A percentile compares a stretch with the other conserved stretches of the same genome.
Evolutionary conservation across 2,113 vertebrate genomes (phyloP).

Genomic region (Piaya cayana): DNA sequence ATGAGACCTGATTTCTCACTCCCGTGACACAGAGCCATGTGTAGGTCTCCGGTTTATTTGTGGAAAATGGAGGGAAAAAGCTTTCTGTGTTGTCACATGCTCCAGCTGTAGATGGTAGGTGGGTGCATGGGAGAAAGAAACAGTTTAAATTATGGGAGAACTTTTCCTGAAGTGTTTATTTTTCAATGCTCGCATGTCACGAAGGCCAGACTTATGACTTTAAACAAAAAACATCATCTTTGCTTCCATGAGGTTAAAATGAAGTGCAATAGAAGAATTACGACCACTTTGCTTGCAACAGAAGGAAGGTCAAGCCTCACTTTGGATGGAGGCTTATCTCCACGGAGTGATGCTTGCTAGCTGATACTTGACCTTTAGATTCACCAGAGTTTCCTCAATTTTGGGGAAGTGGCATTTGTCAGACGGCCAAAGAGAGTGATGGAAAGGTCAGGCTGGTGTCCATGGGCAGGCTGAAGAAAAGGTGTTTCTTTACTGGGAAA

Average conservation of each 20-base stretch:
- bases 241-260: slow-evolving; percentile 21
- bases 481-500: background rate
- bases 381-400: slow-evolving; percentile 35
- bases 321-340: slow-evolving; percentile 30
- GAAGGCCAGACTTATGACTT: background rate
- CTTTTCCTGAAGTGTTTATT: slow-evolving; percentile 37
- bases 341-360: slow-evolving; percentile 37
- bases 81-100: background rate
- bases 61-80: background rate
- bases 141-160: slow-evolving; percentile 29
- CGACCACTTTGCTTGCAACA: background rate
- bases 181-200: background rate
- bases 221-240: background rate
- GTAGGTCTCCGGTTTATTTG: background rate
- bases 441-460: background rate
- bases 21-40: background rate
- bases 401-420: slow-evolving; percentile 63
- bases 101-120: background rate
- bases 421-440: slow-evolving; percentile 9
- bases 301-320: slow-evolving; percentile 28
- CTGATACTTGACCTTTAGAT: slow-evolving; percentile 72
- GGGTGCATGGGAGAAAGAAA: slow-evolving; percentile 15
- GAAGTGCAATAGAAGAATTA: slow-evolving; percentile 6
- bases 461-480: accelerated
- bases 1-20: background rate